These are phyloP conservation scores for Torymus texanus DNA, from an alignment of 2,888 invertebrate species.

Conservation along the genomic window DNA sequence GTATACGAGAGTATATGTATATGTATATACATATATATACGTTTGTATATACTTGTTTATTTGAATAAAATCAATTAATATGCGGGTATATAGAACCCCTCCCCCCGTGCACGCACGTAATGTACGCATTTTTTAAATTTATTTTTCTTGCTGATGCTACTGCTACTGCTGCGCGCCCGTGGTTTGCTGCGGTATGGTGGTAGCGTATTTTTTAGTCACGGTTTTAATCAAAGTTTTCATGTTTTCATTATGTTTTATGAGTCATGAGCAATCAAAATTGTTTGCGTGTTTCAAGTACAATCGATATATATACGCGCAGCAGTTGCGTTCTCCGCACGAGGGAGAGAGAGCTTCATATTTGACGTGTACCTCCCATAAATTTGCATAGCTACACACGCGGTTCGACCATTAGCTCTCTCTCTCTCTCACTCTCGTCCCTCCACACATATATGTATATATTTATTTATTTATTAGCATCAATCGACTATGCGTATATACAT, in stretches of 20 bases:
- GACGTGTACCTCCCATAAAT: conserved; percentile 4
- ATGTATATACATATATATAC: background rate
- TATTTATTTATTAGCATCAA: conserved; percentile 30
- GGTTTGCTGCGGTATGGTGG: too few species aligned
- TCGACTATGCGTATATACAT: background rate
- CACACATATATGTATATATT: too few species aligned
- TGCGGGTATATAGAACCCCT: background rate
- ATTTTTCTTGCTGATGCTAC: background rate
- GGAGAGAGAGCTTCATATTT: background rate
- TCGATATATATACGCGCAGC: conserved; percentile 3
- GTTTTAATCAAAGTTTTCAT: too few species aligned
- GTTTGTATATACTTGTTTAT: conserved; percentile 26
- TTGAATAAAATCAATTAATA: conserved; percentile 48
- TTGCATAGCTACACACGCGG: background rate
- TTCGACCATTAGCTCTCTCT: background rate
- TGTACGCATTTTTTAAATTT: conserved; percentile 9
- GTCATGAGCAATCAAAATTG: conserved; percentile 2
- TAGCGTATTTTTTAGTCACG: too few species aligned
- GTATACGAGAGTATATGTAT: too few species aligned
- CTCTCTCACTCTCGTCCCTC: too few species aligned
- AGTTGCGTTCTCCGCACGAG: too few species aligned
- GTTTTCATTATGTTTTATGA: conserved; percentile 11
- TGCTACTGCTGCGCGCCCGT: background rate
- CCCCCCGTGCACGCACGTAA: background rate
- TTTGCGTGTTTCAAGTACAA: background rate